Evolutionary conservation across 2,113 vertebrate species (phyloP), one percentile per base, ranked within the genome.

Genomic region (Catagonus wagneri): DNA sequence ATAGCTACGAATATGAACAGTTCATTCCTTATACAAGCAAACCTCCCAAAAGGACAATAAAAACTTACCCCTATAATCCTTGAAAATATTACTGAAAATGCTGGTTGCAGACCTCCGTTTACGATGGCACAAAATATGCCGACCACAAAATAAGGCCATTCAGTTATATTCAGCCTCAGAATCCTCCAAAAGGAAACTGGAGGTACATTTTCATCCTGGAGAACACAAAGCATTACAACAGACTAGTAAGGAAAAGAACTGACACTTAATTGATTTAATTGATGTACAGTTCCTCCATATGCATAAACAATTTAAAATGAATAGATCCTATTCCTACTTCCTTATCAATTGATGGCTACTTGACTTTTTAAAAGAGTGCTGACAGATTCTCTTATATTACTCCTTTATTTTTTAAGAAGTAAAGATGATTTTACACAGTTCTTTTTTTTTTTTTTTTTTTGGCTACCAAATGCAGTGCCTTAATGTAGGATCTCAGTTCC

Each of bases 41-140:
- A 71, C 65, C 25, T 23, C 69, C 39, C 76, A 91, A 92, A 92
- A 72, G 56, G 44, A 2, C 79, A 19, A 91, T 60, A 32, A 89
- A 89, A 19, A 99, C 99, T 93, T 98, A 99, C 99, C 96, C 98
- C 99, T 91, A 99, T 98, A 97, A 99, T 99, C 98, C 99, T 99
- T 50, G 99, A 99, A 98, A 99, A 99, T 97, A 99, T 97, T 74
- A 99, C 0, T 0, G 99, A 20, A 95, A 99, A 99, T n/a, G 98
- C 96, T 65, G 99, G 99, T 95, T 99, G 99, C 36, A 99, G 89
- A 52, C 44, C 99, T 95, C 99, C 99, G 61, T 99, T 99, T 95
- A 99, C 97, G 92, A 98, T 86, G 91, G 99, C 99, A 97, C 98
- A 98, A 76, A 99, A 74, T 56, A 96, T 85, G 54, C 99, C 99